Base-by-base conservation (phyloP, 2,888 invertebrate genomes). In the Kuschelorhynchus macadamiae region DNA sequence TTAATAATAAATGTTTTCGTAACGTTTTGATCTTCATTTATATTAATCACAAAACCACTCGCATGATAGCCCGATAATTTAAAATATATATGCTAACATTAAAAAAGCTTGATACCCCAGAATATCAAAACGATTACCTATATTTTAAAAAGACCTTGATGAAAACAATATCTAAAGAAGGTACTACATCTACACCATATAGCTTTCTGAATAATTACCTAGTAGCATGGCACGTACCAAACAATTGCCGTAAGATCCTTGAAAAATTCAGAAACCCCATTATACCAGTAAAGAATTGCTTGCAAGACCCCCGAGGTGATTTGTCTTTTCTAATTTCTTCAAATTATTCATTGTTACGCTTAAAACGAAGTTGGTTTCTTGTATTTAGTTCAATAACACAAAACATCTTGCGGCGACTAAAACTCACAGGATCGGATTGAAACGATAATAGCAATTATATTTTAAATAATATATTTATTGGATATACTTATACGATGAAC, bases 361-460 rank as follows among this genome's bases (percentile, higher is more conserved):
- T 52, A 50, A 50, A 50, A 20, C 20, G 33, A 52, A 52, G 52
- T 32, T 52, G 36, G 36, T 30, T 47, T 47, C 30, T 25, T 47
- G 16, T 30, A 8, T 20, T 11, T 21, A 46, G 21, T 46, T 21
- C 12, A 47, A 47, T 8, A 47, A 47, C 25, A 47, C 30, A 8
- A 44, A 44, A 44, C 18, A 17, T 44, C 44, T 11, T 17, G 44
- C 18, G 5, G 8, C 44, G 17, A 11, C 44, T 17, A 18, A 8
- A 8, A 4, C 5, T 17, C 18, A 11, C 44, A 44, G 44, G 17
- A 25, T 7, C 25, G 25, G 25, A 25, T 7, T 25, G 4, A 25
- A 3, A 7, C 25, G 4, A 25, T 25, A 25, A 3, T 25, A 5
- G 7, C 25, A 25, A 25, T n/a, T n/a, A n/a, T n/a, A n/a, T n/a